These are phyloP conservation scores for Turnix velox DNA, from an alignment of 2,113 vertebrate species.

Conservation along the genomic window DNA sequence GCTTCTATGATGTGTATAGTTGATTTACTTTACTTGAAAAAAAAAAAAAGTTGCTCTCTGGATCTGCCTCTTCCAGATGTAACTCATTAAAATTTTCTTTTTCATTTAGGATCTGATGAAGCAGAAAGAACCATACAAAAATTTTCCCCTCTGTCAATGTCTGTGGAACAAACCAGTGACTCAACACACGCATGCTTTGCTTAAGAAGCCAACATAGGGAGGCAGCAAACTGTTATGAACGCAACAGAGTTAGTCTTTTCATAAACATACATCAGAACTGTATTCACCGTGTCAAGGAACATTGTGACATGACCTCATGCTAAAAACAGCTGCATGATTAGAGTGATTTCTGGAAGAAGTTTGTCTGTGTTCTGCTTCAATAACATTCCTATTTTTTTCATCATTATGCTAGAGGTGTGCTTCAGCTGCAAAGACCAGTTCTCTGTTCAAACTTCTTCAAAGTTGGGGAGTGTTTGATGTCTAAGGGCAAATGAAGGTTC, in stretches of 20 bases:
- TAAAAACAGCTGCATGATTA: slow-evolving; percentile 44
- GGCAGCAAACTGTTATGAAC: background rate
- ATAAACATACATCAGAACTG: background rate
- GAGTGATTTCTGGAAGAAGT: slow-evolving; percentile 27
- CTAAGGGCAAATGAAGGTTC: slow-evolving; percentile 54
- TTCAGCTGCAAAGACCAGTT: slow-evolving; percentile 14
- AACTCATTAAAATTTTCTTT: background rate
- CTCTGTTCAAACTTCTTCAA: slow-evolving; percentile 46
- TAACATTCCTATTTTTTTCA: background rate
- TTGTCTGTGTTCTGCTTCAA: slow-evolving; percentile 38
- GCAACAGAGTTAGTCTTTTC: background rate
- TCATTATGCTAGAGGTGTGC: slow-evolving; percentile 39
- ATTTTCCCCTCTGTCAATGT: background rate
- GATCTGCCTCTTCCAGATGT: background rate
- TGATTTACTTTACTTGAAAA: background rate
- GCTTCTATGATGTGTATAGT: background rate
- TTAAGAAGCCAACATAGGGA: background rate
- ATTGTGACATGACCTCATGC: slow-evolving; percentile 25
- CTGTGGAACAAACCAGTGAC: background rate
- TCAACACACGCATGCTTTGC: background rate
- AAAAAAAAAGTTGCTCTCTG: background rate
- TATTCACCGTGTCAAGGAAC: background rate
- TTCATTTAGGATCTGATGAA: background rate
- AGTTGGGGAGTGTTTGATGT: slow-evolving; percentile 30
- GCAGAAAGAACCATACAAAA: background rate